Evolutionary conservation across 2,888 invertebrate species (phyloP).

Genomic region (Protonemura montana): DNA sequence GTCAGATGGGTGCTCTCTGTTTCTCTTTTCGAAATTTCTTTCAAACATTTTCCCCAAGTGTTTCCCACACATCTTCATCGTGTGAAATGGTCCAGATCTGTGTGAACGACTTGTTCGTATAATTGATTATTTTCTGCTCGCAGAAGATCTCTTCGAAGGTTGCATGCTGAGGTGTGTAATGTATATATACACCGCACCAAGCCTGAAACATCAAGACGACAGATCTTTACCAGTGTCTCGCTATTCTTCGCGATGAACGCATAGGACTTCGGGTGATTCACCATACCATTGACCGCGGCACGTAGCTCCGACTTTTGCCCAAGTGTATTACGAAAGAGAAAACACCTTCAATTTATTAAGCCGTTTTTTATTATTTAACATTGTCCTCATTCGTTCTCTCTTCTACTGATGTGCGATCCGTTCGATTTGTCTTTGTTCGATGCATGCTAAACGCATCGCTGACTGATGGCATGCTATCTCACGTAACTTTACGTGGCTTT

Average conservation of each 20-base stretch:
- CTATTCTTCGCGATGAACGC: conserved; percentile 16
- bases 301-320: background rate
- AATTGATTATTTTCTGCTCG: conserved; percentile 4
- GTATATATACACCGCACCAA: background rate
- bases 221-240: background rate
- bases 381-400: conserved; percentile 34
- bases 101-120: background rate
- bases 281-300: conserved; percentile 9
- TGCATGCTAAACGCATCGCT: background rate
- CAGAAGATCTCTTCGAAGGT: background rate
- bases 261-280: background rate
- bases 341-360: conserved; percentile 39
- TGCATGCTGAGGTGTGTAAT: background rate
- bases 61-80: background rate
- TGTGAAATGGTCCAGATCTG: conserved; percentile 12
- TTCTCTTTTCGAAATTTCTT: background rate
- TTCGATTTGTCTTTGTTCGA: background rate
- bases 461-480: background rate
- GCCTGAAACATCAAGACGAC: background rate
- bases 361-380: background rate
- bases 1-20: background rate
- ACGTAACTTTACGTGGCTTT: background rate
- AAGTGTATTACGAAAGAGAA: conserved; percentile 24
- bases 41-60: background rate
- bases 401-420: background rate